These are phyloP conservation scores for Ips typographus DNA, from an alignment of 1,140 invertebrate species.

Conservation along the genomic window DNA sequence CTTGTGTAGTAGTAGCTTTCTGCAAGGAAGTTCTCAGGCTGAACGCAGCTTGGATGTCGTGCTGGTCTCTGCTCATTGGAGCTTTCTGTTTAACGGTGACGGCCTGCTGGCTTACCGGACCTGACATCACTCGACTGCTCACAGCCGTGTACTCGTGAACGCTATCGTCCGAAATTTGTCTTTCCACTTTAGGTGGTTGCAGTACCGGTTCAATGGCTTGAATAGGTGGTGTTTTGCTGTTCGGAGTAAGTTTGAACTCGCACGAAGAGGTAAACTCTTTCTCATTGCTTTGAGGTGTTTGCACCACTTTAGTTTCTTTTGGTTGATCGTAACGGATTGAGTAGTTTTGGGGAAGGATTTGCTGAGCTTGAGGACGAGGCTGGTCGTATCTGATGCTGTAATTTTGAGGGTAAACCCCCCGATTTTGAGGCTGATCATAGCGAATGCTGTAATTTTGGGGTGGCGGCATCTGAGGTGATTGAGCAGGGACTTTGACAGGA, in stretches of 20 bases:
- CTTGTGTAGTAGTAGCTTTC: slow-evolving; percentile 40
- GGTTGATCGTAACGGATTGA: slow-evolving; percentile 26
- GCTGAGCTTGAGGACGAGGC: slow-evolving; percentile 11
- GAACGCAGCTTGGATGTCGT: slow-evolving; percentile 54
- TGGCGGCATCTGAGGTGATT: slow-evolving; percentile 3
- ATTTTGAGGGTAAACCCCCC: slow-evolving; percentile 26
- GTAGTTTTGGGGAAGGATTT: slow-evolving; percentile 4
- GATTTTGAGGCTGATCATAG: slow-evolving; percentile 27
- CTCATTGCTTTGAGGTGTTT: not conserved
- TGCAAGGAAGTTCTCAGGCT: slow-evolving; percentile 56
- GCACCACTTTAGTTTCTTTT: slow-evolving; percentile 8
- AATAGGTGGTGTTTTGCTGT: slow-evolving; percentile 16
- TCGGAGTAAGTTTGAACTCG: slow-evolving; percentile 33
- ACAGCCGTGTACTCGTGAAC: slow-evolving; percentile 54
- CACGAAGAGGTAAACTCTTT: slow-evolving; percentile 39
- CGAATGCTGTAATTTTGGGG: slow-evolving; percentile 23
- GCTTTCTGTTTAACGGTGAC: slow-evolving; percentile 58
- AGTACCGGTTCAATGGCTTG: slow-evolving; percentile 28
- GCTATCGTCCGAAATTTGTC: slow-evolving; percentile 42
- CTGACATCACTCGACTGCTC: slow-evolving; percentile 65
- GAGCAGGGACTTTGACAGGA: slow-evolving; percentile 7
- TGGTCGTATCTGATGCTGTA: slow-evolving; percentile 18
- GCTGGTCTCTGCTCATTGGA: slow-evolving; percentile 52
- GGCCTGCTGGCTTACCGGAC: slow-evolving; percentile 63
- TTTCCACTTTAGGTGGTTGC: slow-evolving; percentile 33